Evolutionary conservation across 1,140 invertebrate genomes (phyloP).

Genomic region (Lordiphosa collinella): DNA sequence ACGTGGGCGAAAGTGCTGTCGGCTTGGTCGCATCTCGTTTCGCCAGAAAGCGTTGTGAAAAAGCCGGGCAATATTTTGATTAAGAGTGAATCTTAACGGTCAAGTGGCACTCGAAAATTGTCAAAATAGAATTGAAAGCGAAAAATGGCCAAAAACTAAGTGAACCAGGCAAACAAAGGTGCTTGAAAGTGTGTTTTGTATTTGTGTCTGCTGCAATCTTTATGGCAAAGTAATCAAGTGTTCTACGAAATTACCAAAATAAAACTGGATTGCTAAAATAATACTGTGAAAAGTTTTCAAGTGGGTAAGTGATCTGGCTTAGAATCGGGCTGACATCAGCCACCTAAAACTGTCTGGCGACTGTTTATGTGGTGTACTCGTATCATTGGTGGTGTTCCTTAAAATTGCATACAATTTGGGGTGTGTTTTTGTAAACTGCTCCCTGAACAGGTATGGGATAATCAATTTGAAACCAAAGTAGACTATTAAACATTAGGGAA

Average conservation of each 20-base stretch:
- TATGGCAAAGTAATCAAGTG: slow-evolving; percentile 2
- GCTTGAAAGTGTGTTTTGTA: slow-evolving; percentile 42
- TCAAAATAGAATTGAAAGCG: slow-evolving; percentile 46
- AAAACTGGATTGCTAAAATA: neutral
- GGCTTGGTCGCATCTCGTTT: slow-evolving; percentile 16
- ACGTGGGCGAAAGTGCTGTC: slow-evolving; percentile 64
- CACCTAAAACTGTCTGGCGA: slow-evolving; percentile 31
- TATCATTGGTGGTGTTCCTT: slow-evolving; percentile 65
- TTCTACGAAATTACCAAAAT: neutral
- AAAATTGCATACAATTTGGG: slow-evolving; percentile 61
- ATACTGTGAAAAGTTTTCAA: too few relatives aligned
- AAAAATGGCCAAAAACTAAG: slow-evolving; percentile 21
- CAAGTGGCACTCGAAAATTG: slow-evolving; percentile 58
- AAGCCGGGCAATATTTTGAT: slow-evolving; percentile 46
- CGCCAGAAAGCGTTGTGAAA: slow-evolving; percentile 38
- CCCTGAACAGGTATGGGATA: slow-evolving; percentile 66
- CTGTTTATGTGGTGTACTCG: slow-evolving; percentile 19
- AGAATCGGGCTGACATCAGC: neutral
- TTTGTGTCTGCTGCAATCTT: slow-evolving; percentile 21
- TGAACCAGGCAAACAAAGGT: slow-evolving; percentile 36
- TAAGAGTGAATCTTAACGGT: slow-evolving; percentile 34
- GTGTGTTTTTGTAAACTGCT: slow-evolving; percentile 55
- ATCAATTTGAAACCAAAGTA: slow-evolving; percentile 49
- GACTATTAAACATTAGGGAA: too few relatives aligned
- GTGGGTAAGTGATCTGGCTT: slow-evolving; percentile 24